These are phyloP conservation scores for Drosophila putrida DNA, from an alignment of 2,888 invertebrate species.

Conservation along the genomic window DNA sequence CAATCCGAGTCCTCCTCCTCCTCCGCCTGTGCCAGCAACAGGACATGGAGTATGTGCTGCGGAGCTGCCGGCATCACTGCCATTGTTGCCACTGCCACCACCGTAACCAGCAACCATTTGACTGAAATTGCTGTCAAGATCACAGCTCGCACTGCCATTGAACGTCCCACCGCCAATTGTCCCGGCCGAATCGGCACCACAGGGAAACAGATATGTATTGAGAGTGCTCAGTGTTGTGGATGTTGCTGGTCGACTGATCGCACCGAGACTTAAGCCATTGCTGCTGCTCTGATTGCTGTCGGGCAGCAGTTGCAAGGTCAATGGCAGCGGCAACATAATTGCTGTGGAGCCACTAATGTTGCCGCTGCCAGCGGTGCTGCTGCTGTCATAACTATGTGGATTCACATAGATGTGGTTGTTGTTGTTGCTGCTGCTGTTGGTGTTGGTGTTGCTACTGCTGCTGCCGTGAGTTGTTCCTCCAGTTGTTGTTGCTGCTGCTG, in stretches of 20 bases:
- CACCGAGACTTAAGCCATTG: constrained; percentile 59
- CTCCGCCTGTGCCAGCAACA: constrained; percentile 33
- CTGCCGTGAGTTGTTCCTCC: constrained; percentile 59
- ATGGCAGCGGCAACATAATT: constrained; percentile 55
- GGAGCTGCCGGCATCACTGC: constrained; percentile 62
- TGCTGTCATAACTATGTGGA: constrained; percentile 84
- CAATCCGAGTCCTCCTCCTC: constrained; percentile 56
- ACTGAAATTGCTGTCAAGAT: constrained; percentile 84
- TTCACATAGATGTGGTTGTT: constrained; percentile 84
- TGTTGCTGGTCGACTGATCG: constrained; percentile 68
- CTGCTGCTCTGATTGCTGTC: constrained; percentile 40
- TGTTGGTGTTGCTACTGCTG: constrained; percentile 22
- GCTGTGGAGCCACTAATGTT: constrained; percentile 79
- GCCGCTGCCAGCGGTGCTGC: constrained; percentile 73
- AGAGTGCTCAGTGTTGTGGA: constrained; percentile 84
- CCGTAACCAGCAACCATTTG: constrained; percentile 79
- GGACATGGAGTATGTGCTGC: constrained; percentile 44
- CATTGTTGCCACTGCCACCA: constrained; percentile 71
- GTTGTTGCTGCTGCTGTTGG: constrained; percentile 66
- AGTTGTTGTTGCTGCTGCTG: constrained; percentile 31
- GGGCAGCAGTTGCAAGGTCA: constrained; percentile 43
- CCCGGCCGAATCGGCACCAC: constrained; percentile 79
- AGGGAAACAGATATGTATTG: constrained; percentile 85
- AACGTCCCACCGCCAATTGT: constrained; percentile 77
- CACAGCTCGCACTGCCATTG: constrained; percentile 82